Evolutionary conservation across 1,140 invertebrate species (phyloP), one percentile per base, ranked within the genome.

Genomic region (Zophobas atratus): DNA sequence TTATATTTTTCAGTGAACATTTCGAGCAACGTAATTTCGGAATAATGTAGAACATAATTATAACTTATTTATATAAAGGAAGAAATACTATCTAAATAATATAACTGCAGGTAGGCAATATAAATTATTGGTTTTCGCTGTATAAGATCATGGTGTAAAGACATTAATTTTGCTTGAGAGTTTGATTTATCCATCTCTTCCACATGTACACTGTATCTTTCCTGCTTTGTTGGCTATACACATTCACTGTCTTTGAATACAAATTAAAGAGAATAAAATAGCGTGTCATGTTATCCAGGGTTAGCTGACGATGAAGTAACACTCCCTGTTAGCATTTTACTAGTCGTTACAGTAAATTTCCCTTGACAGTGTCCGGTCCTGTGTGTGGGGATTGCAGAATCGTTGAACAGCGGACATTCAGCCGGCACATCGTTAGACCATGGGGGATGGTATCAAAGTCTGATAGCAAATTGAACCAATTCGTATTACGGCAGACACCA

Each of bases 361-460:
- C 71, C 71, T 56, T 73, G 71, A 73, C 71, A 73, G 41, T 73
- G 71, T 73, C 71, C 71, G 71, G 49, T 41, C 53, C 53, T 73
- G 32, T 56, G 53, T 56, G 71, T 55, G 34, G 51, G 35, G 53
- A 56, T 51, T 43, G 71, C 35, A 73, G 51, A 73, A 73, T 73
- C 71, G 49, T 73, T 73, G 71, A 73, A 35, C 51, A 73, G 34
- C 32, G 51, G 60, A 67, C 60, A 63, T 63, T 63, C 33, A 51
- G 36, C 34, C 20, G 57, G 34, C 57, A 67, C 60, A 67, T 43
- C 49, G 49, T 51, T 51, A n/a, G 49, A 8, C 49, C 49, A n/a
- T 20, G 49, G 41, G 60, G 60, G 60, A 67, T 46, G 60, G 39
- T 67, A 67, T 67, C 60, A 67, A 67, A 39, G 60, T 32, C 60